phyloP scores from a whole-genome alignment of 2,888 invertebrate genomes.

The Erynnis tages region DNA sequence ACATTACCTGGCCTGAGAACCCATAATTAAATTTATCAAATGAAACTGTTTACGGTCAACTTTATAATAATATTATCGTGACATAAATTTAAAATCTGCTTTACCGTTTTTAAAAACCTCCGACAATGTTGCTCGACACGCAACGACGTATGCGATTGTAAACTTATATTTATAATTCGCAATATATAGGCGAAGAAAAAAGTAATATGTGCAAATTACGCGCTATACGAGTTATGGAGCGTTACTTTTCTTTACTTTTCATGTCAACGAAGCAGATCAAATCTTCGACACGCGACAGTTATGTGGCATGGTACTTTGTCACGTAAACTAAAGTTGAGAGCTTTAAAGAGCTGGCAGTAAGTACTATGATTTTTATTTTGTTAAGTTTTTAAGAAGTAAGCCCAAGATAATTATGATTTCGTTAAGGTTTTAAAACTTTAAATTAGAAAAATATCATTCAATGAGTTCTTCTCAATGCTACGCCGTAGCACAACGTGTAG shows the following conservation, averaged over 20 bases:
- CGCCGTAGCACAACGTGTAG: constrained; percentile 1
- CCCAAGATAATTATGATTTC: no score
- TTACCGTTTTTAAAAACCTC: background rate
- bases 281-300: constrained; percentile 48
- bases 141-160: background rate
- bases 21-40: no score
- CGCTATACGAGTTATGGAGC: constrained; percentile 13
- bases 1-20: no score
- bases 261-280: constrained; percentile 41
- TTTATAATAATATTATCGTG: background rate
- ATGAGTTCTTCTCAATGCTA: background rate
- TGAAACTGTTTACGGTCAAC: no score
- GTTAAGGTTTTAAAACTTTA: no score
- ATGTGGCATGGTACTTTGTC: constrained; percentile 38
- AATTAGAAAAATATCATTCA: no score
- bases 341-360: no score
- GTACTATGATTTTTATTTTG: no score
- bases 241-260: constrained; percentile 22
- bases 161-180: background rate
- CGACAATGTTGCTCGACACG: background rate
- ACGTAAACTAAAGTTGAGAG: constrained; percentile 38
- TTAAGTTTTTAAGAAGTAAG: no score
- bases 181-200: constrained; percentile 13
- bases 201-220: constrained; percentile 22
- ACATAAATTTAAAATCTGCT: background rate